Evolutionary conservation across 2,797 vertebrate species (phyloP).

Genomic region (Propithecus deckenii): DNA sequence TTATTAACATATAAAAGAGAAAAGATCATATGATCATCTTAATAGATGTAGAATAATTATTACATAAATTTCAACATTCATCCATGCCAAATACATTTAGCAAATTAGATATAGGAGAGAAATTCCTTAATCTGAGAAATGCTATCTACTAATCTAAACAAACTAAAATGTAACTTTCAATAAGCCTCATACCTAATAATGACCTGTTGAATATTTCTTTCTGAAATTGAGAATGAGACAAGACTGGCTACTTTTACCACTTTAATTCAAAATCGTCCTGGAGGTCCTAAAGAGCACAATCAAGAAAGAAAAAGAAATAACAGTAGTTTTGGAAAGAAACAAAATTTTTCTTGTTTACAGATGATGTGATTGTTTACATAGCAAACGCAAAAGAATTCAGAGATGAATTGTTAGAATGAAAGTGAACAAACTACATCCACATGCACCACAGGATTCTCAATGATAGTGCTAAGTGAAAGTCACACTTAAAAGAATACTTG

Average conservation of each 20-base stretch:
- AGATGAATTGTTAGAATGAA: background rate
- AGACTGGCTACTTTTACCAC: background rate
- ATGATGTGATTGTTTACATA: background rate
- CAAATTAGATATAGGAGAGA: background rate
- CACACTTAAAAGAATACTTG: background rate
- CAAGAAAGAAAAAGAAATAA: background rate
- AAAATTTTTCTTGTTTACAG: background rate
- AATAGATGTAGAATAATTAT: background rate
- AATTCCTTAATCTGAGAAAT: background rate
- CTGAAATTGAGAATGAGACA: background rate
- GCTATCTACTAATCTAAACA: background rate
- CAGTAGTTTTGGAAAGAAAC: background rate
- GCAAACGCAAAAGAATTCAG: constrained; percentile 2
- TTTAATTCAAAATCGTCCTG: background rate
- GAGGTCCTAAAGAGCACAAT: background rate
- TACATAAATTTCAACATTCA: background rate
- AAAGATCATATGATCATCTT: background rate
- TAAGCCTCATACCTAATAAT: background rate
- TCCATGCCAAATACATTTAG: background rate
- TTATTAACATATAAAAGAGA: background rate
- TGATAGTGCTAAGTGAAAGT: background rate
- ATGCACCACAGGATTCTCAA: background rate
- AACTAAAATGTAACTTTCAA: background rate
- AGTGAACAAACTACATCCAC: background rate
- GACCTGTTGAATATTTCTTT: background rate